Base-by-base conservation (phyloP, 2,888 invertebrate species). In the Frankliniella fusca region DNA sequence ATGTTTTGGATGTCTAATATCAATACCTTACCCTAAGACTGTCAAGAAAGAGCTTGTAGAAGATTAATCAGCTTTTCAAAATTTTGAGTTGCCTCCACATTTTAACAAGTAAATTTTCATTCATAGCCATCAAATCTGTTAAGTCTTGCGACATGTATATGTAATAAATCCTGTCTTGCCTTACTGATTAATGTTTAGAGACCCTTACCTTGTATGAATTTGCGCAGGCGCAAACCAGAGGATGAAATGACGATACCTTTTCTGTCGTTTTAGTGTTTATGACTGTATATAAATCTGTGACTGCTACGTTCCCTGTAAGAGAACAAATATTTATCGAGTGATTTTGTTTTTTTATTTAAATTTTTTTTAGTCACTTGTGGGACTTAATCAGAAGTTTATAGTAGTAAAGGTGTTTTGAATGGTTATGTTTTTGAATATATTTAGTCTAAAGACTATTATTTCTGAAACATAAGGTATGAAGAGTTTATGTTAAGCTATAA, bases 261-360 rank as follows among this genome's bases (percentile, higher is more conserved):
- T 27, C 70, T 76, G 70, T 76, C 70, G 70, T 76, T 27, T 23
- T 76, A 76, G 70, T 27, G 70, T 76, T 38, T 76, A 23, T 76
- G 27, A 27, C 12, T 76, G 70, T 76, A 76, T 27, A 76, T 76
- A 76, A 76, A 76, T 23, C 70, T 12, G 70, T 27, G 70, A 76
- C 70, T 76, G 70, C 70, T 27, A 76, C 27, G 70, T 76, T 76
- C 70, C 70, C 70, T 76, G 70, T 76, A 76, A 76, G 70, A 27
- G 27, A 76, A 12, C 27, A 27, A 27, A 76, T 76, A 76, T 27
- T 76, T 76, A 76, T 23, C 23, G 27, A 27, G 8, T 27, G 12
- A 70, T 70, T 76, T 76, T 76, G 7, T 76, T 76, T 76, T 23
- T 23, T 12, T 23, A 10, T 23, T 12, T 27, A 27, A 12, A 8